Percentiles rank a stretch among this genome's conserved stretches.
phyloP scores from a whole-genome alignment of 2,888 invertebrate species.

The Leistus spinibarbis region DNA sequence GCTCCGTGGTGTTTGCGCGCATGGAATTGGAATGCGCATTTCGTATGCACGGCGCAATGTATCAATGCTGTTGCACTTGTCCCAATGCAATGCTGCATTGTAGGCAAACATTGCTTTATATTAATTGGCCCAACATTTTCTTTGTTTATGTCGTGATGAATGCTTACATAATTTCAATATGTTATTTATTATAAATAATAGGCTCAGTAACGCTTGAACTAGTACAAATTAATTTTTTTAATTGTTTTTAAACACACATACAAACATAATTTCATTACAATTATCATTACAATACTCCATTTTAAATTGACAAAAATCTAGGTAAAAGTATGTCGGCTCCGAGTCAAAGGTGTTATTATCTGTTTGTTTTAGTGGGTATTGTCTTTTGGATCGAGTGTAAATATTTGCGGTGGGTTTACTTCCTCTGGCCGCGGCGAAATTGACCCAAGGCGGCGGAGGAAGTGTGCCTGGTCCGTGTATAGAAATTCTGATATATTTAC shows the following conservation, averaged over 20 bases:
- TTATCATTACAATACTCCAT: too few relatives aligned
- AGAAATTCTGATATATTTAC: not conserved
- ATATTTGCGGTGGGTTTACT: slow-evolving; percentile 18
- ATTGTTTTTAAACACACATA: too few relatives aligned
- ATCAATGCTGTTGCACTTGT: not conserved
- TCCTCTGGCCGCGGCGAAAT: slow-evolving; percentile 4
- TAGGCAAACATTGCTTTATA: too few relatives aligned
- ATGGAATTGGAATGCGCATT: not conserved
- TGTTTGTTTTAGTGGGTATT: slow-evolving; percentile 18
- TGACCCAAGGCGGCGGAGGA: not conserved
- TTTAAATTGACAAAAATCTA: not conserved
- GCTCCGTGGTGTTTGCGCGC: not conserved
- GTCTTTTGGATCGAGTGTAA: slow-evolving; percentile 3
- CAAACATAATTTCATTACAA: too few relatives aligned
- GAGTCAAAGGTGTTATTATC: slow-evolving; percentile 24
- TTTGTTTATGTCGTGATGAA: not conserved
- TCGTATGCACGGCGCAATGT: not conserved
- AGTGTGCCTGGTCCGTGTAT: not conserved
- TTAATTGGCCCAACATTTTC: too few relatives aligned
- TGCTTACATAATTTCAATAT: not conserved
- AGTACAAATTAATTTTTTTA: too few relatives aligned
- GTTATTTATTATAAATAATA: too few relatives aligned
- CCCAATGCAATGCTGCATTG: not conserved
- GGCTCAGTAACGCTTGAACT: too few relatives aligned
- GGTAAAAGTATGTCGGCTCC: not conserved